Evolutionary conservation across 2,797 vertebrate species (phyloP), one percentile per base, ranked within the genome.

Genomic region (Sorex maritimensis): DNA sequence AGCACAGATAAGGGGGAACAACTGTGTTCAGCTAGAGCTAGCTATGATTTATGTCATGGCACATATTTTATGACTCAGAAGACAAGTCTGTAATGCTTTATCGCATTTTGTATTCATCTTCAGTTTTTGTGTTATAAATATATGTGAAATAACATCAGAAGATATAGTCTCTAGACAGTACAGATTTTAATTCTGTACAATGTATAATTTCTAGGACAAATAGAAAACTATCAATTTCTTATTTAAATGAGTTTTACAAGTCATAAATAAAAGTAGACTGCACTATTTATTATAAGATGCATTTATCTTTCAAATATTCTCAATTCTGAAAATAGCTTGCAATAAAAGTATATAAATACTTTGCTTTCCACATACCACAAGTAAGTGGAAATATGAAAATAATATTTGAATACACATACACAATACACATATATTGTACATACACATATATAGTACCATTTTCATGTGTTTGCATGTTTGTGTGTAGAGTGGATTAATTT

Each of bases 281-380:
- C 1, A 78, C 12, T 74, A 78, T 86, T 68, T 21, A 77, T 82
- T 28, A 72, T 1, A 7, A 38, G 52, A 1, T 0, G 34, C 19
- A 44, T 94, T 58, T 91, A 81, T 93, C 52, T 58, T 46, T 78
- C 15, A 88, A 61, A 6, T 52, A n/a, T 86, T 83, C 67, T 90
- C 23, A 63, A 11, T 52, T 94, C 67, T 82, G 61, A 90, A 92
- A 79, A 79, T 61, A 77, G 72, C 72, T 74, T 72, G 49, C 1
- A 68, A 80, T 58, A 21, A 41, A 44, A 21, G n/a, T 65, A 4
- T 84, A 67, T 71, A 79, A 74, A 90, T 55, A 34, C 10, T 91
- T 88, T 78, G 11, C 15, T 86, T 46, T 21, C 44, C 1, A 41
- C 17, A 52, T 63, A 1, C 24, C 41, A 63, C 67, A 90, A 24